A percentile compares a stretch with the other conserved stretches of the same genome.
Conservation (phyloP, 2,888 invertebrate species). For the Drosophila sordidapex region DNA sequence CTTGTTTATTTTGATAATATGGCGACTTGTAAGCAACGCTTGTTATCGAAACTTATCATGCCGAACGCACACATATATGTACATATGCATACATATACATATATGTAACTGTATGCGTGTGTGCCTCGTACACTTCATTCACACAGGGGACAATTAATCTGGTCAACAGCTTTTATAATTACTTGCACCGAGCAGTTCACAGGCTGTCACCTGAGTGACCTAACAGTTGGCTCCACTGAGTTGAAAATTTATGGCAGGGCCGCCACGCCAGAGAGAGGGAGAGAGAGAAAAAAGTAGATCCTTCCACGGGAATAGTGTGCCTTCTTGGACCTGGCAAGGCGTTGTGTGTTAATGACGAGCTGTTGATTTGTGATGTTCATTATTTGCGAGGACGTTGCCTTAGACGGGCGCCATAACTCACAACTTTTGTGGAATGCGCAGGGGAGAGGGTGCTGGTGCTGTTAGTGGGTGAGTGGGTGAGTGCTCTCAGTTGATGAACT, state of each 20-base stretch:
- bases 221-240: constrained; percentile 65
- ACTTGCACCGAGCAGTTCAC: constrained; percentile 45
- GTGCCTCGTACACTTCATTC: constrained; percentile 3
- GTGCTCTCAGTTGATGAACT: constrained; percentile 67
- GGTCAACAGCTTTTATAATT: constrained; percentile 73
- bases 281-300: background rate
- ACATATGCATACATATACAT: background rate
- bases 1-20: background rate
- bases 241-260: constrained; percentile 70
- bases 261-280: constrained; percentile 10
- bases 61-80: background rate
- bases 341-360: constrained; percentile 74
- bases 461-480: constrained; percentile 8
- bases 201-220: constrained; percentile 20
- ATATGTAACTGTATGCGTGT: constrained; percentile 3
- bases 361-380: constrained; percentile 78
- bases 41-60: background rate
- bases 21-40: background rate
- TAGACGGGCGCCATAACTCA: constrained; percentile 51
- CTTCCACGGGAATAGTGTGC: constrained; percentile 1
- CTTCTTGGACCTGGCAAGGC: constrained; percentile 33
- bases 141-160: constrained; percentile 66
- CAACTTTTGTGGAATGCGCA: constrained; percentile 35
- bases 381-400: constrained; percentile 55
- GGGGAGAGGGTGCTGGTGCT: constrained; percentile 1